phyloP scores from a whole-genome alignment of 2,797 vertebrate genomes.

The Coregonus suidteri region DNA sequence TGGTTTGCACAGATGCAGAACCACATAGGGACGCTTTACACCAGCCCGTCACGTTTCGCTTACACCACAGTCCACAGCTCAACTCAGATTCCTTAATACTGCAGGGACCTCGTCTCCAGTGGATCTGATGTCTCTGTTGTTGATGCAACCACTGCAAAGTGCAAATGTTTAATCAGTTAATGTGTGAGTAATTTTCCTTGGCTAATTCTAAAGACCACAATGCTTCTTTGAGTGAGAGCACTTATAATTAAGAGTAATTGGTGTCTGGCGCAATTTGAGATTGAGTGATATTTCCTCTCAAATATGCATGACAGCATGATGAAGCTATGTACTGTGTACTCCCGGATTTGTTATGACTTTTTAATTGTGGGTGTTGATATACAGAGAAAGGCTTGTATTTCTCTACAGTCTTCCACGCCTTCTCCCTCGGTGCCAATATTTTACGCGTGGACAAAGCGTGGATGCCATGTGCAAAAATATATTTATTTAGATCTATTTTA shows the following conservation, averaged over 20 bases:
- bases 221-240: not conserved
- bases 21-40: not conserved
- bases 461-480: slow-evolving; percentile 10
- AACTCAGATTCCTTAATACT: not conserved
- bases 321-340: not conserved
- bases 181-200: not conserved
- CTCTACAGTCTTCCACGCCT: slow-evolving; percentile 27
- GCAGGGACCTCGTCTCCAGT: not conserved
- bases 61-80: not conserved
- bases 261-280: not conserved
- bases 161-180: not conserved
- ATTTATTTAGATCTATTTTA: no score
- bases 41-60: not conserved
- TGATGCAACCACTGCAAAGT: not conserved
- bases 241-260: not conserved
- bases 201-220: not conserved
- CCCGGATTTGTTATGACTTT: not conserved
- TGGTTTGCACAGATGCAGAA: not conserved
- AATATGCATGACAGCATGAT: not conserved
- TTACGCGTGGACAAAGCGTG: slow-evolving; percentile 18
- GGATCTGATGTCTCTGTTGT: not conserved
- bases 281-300: not conserved
- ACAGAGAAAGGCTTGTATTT: slow-evolving; percentile 18
- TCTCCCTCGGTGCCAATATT: slow-evolving; percentile 26
- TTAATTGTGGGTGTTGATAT: slow-evolving; percentile 1